These are phyloP conservation scores for Platerodrilus igneus DNA, from an alignment of 2,888 invertebrate genomes.

Conservation along the genomic window DNA sequence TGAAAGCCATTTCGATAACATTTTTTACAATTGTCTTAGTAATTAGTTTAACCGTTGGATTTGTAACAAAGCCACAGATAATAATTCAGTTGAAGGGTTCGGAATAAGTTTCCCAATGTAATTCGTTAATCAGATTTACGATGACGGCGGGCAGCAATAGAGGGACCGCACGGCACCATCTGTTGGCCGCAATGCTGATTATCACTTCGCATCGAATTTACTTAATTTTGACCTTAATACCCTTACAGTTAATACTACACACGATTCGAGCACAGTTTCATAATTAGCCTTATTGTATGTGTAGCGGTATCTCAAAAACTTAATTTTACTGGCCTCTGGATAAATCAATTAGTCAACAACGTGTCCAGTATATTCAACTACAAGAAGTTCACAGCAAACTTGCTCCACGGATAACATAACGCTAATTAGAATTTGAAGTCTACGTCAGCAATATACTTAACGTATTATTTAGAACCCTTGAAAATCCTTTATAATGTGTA, in stretches of 20 bases:
- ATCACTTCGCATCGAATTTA: constrained; percentile 15
- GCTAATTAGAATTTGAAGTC: no score
- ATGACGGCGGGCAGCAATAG: constrained; percentile 13
- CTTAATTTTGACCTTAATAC: constrained; percentile 18
- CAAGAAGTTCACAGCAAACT: no score
- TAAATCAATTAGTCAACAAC: no score
- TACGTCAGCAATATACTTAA: no score
- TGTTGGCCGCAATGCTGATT: constrained; percentile 18
- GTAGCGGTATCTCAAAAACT: no score
- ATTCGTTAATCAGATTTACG: constrained; percentile 26
- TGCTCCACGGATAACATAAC: no score
- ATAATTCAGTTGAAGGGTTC: constrained; percentile 19
- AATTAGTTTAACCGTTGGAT: constrained; percentile 17
- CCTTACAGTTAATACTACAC: constrained; percentile 12
- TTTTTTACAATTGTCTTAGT: constrained; percentile 13
- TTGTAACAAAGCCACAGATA: constrained; percentile 19
- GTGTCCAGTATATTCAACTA: no score
- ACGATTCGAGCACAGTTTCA: constrained; percentile 12
- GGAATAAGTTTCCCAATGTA: constrained; percentile 24
- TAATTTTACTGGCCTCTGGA: no score
- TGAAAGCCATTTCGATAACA: not conserved
- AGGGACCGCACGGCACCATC: constrained; percentile 15
- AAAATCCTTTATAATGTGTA: no score
- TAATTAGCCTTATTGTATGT: no score
- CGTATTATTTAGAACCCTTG: no score